Percentiles rank a stretch among this genome's conserved stretches.
Evolutionary conservation across 2,888 invertebrate species (phyloP).

Genomic region (Lycia hirtaria): DNA sequence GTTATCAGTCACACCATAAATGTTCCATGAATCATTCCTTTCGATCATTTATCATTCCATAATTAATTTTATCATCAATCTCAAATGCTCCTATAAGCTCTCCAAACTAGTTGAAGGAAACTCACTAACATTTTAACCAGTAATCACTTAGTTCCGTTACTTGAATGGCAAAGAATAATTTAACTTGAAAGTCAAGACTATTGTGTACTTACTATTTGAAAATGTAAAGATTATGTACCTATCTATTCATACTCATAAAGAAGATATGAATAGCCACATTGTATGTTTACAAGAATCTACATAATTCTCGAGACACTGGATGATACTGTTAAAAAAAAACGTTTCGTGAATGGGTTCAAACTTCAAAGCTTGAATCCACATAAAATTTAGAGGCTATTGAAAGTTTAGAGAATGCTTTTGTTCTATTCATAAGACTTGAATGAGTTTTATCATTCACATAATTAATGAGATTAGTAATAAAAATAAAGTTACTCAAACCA

Average conservation of each 20-base stretch:
- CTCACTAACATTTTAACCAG: conserved; percentile 2
- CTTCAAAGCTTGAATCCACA: not conserved
- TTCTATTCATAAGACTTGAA: conserved; percentile 2
- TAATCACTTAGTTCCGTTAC: conserved; percentile 3
- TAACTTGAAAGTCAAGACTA: too few species aligned
- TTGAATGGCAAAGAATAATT: too few species aligned
- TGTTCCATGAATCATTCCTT: conserved; percentile 4
- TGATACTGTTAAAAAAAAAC: too few species aligned
- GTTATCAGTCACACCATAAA: conserved; percentile 1
- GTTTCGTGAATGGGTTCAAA: conserved; percentile 3
- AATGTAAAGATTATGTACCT: too few species aligned
- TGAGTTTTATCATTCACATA: not conserved
- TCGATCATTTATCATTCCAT: conserved; percentile 8
- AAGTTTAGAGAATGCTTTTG: conserved; percentile 1
- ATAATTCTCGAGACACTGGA: too few species aligned
- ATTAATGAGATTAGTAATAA: too few species aligned
- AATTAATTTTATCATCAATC: conserved; percentile 3
- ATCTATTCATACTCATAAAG: too few species aligned
- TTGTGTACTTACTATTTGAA: too few species aligned
- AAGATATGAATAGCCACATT: too few species aligned
- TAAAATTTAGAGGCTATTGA: not conserved
- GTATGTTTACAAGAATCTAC: too few species aligned
- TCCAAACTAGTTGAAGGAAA: not conserved
- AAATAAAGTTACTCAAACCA: too few species aligned
- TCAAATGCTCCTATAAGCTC: not conserved